Base-by-base conservation (phyloP, 2,797 vertebrate species). In the Molossus alvarezi region DNA sequence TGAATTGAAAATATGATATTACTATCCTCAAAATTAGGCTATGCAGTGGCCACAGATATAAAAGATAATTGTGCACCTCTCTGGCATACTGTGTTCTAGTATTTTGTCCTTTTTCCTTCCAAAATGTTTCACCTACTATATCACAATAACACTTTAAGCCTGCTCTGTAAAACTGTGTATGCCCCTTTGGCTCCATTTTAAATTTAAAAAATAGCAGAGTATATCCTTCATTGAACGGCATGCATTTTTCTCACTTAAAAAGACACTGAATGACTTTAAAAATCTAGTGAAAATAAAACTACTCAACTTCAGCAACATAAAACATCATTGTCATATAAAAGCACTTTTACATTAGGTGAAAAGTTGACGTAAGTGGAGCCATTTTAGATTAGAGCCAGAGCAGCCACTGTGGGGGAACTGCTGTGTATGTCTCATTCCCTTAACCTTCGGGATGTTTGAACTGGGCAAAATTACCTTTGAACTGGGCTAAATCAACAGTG, bases 231-330 rank as follows among this genome's bases (percentile, higher is more conserved):
- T 45, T 67, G 85, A 92, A 85, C 81, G 0, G 62, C 71, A 92
- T 72, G 25, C 9, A 92, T 94, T 96, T 95, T 95, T 82, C 21
- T 57, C 37, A 80, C 45, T 91, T 76, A 84, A 90, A 96, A 29
- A 1, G 41, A 41, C 15, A 58, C 37, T 81, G 45, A 51, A 71
- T 75, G 6, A 3, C 58, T 81, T 53, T 51, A 37, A 67, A 88
- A 75, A 82, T 71, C 45, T 29, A 21, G 21, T 76, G 41, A 84
- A 96, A 71, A 45, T 53, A 67, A 93, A 93, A 23, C 7, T 20
- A n/a, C 14, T 91, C 53, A 62, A 1, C 5, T 41, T 96, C 41
- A 65, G 53, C 2, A 51, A 77, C 65, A 55, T 62, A 15, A 77
- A 79, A 53, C 8, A 41, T 45, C 29, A 71, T n/a, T 10, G 25